These are phyloP conservation scores for Ganaspis brasiliensis DNA, from an alignment of 2,888 invertebrate genomes.

Conservation along the genomic window DNA sequence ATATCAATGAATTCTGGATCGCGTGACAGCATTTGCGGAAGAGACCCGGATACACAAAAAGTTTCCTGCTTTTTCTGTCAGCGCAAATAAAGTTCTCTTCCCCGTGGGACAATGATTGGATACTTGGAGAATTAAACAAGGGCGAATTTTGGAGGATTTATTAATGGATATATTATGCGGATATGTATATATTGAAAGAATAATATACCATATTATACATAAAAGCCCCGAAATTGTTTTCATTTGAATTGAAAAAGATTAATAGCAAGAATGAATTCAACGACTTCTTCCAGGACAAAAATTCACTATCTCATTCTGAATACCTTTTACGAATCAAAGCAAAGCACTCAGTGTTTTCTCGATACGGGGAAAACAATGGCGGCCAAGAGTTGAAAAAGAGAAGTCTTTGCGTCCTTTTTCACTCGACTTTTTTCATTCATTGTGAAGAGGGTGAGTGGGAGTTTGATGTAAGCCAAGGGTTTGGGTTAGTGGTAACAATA, in stretches of 20 bases:
- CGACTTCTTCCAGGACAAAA: background rate
- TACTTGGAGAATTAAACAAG: background rate
- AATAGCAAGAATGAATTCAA: background rate
- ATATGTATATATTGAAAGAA: background rate
- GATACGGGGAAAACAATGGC: slow-evolving; percentile 33
- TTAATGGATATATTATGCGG: background rate
- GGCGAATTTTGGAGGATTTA: background rate
- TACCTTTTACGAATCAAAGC: slow-evolving; percentile 19
- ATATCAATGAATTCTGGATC: background rate
- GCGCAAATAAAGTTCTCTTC: slow-evolving; percentile 6
- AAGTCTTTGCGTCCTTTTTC: slow-evolving; percentile 9
- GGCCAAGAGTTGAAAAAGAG: slow-evolving; percentile 28
- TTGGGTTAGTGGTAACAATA: slow-evolving; percentile 20
- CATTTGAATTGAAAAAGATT: background rate
- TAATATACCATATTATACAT: no score
- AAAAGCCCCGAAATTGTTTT: background rate
- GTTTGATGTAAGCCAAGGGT: background rate
- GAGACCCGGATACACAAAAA: background rate
- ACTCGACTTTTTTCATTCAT: slow-evolving; percentile 21
- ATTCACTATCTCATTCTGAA: slow-evolving; percentile 28
- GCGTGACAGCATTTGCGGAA: slow-evolving; percentile 6
- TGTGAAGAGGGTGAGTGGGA: slow-evolving; percentile 8
- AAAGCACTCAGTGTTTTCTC: slow-evolving; percentile 37
- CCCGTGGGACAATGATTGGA: background rate
- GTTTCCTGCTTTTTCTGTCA: background rate